These are phyloP conservation scores for Lepidurus packardi DNA, from an alignment of 1,140 invertebrate genomes.

Conservation along the genomic window DNA sequence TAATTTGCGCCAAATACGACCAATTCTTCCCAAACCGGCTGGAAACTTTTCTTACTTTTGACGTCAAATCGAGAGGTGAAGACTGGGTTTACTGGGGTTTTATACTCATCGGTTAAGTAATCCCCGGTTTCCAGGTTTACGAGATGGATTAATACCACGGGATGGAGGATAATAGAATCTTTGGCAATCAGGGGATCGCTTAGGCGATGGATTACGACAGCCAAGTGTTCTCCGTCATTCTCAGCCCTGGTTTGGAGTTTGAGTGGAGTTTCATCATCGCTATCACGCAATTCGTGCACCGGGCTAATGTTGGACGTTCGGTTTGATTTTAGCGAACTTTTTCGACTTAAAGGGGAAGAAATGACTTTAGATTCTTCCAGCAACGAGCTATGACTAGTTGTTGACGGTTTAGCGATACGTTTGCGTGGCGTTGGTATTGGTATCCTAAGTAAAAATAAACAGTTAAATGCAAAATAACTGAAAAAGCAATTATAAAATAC, in stretches of 20 bases:
- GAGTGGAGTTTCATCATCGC: background rate
- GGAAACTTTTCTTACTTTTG: background rate
- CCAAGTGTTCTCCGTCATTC: background rate
- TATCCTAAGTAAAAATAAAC: background rate
- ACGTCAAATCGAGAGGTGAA: background rate
- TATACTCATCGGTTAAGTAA: background rate
- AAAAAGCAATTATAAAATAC: background rate
- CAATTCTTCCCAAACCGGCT: slow-evolving; percentile 20
- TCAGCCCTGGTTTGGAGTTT: background rate
- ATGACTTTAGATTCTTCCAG: background rate
- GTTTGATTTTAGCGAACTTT: background rate
- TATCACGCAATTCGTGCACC: background rate
- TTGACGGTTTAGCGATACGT: background rate
- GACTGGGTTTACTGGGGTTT: background rate
- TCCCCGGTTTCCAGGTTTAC: slow-evolving; percentile 16
- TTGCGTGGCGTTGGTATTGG: background rate
- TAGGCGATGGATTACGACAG: background rate
- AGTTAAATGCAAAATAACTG: background rate
- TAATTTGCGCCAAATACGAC: background rate
- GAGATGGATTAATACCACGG: slow-evolving; percentile 23
- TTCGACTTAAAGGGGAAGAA: background rate
- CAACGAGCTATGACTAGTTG: background rate
- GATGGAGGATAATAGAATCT: background rate
- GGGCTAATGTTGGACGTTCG: slow-evolving; percentile 25
- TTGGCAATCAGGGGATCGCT: slow-evolving; percentile 3